Evolutionary conservation across 2,888 invertebrate species (phyloP).

Genomic region (Enoplolaimus lenunculus): DNA sequence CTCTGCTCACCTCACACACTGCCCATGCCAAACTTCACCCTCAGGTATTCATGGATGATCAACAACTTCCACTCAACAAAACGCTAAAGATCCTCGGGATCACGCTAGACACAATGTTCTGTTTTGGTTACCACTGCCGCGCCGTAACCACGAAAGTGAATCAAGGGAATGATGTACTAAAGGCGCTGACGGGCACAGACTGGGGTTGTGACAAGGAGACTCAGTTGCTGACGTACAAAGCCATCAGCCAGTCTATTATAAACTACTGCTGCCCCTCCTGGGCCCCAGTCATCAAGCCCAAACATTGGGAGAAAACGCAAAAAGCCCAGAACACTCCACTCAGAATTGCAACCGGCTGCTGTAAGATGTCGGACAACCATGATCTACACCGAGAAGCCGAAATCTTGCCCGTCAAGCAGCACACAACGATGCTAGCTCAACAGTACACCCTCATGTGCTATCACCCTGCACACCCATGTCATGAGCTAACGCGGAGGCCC

Average conservation of each 20-base stretch:
- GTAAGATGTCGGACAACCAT: no score
- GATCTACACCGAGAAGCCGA: constrained; percentile 3
- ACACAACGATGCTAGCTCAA: no score
- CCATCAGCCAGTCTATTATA: constrained; percentile 1
- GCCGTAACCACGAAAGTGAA: constrained; percentile 2
- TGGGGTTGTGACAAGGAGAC: no score
- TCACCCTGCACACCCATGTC: no score
- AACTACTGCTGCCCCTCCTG: constrained; percentile 3
- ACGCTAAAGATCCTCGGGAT: constrained; percentile 3
- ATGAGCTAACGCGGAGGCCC: no score
- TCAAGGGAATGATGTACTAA: background rate
- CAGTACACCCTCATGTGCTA: no score
- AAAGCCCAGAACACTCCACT: background rate
- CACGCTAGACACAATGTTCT: constrained; percentile 3
- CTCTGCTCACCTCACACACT: no score
- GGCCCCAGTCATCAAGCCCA: constrained; percentile 1
- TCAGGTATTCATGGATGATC: no score
- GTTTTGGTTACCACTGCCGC: constrained; percentile 1
- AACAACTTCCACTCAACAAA: background rate
- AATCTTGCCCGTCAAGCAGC: no score
- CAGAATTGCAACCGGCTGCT: no score
- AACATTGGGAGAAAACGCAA: background rate
- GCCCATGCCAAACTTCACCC: no score
- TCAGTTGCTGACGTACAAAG: background rate
- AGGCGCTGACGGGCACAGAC: no score